Conservation (phyloP, 2,113 vertebrate species). For the Myrmophylax atrothorax region DNA sequence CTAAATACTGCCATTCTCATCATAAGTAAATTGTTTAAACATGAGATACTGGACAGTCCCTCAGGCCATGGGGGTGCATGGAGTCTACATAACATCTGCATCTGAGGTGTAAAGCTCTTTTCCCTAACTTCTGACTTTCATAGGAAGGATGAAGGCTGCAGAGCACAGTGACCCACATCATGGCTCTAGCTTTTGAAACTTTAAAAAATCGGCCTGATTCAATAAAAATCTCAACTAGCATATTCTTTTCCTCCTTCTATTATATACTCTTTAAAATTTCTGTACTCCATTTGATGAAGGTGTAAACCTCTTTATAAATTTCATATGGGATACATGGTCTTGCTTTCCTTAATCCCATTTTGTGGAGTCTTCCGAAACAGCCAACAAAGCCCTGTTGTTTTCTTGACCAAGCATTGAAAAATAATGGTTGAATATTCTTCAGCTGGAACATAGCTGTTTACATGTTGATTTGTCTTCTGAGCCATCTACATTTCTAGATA, state of each 20-base stretch:
- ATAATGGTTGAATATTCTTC: neutral
- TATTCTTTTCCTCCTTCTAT: neutral
- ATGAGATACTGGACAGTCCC: neutral
- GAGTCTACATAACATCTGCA: neutral
- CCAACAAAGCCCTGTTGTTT: neutral
- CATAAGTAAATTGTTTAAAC: neutral
- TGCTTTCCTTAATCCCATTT: neutral
- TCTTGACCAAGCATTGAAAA: neutral
- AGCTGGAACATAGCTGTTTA: neutral
- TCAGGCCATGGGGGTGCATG: neutral
- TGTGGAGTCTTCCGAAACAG: neutral
- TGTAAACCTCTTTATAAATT: neutral
- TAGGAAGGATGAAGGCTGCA: neutral
- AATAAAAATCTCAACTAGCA: neutral
- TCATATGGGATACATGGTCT: neutral
- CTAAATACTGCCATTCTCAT: neutral
- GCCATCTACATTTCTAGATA: neutral
- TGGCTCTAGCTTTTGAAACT: neutral
- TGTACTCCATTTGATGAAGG: neutral
- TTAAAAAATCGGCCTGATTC: neutral
- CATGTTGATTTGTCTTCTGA: neutral
- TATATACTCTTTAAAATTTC: neutral
- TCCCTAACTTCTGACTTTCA: neutral
- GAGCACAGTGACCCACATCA: neutral
- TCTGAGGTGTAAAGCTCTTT: neutral